phyloP scores from a whole-genome alignment of 2,113 vertebrate genomes.

The Danio rerio region DNA sequence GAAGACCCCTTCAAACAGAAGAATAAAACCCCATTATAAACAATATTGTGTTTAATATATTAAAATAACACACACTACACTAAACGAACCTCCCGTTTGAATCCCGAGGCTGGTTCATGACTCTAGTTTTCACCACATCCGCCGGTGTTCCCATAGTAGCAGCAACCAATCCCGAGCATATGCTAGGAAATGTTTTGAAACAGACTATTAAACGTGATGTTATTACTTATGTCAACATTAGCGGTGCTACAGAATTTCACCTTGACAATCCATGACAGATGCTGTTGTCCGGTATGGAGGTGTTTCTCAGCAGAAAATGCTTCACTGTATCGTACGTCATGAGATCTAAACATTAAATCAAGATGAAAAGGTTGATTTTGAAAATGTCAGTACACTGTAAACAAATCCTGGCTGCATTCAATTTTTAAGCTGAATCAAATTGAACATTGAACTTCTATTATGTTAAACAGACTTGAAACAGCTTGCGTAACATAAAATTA shows the following conservation, averaged over 20 bases:
- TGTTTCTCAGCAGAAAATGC: constrained; percentile 83
- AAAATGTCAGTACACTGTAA: no score
- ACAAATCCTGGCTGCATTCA: no score
- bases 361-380: neutral
- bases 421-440: no score
- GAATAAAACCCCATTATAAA: neutral
- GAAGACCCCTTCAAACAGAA: constrained; percentile 76
- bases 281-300: constrained; percentile 78
- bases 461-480: no score
- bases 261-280: constrained; percentile 82
- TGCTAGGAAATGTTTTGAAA: constrained; percentile 52
- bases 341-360: constrained; percentile 73
- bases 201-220: neutral
- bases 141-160: constrained; percentile 86
- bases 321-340: constrained; percentile 87
- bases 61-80: neutral
- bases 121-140: constrained; percentile 86
- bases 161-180: constrained; percentile 83
- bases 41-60: neutral
- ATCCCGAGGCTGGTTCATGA: constrained; percentile 88
- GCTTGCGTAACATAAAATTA: no score
- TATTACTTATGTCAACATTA: neutral
- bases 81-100: constrained; percentile 76
- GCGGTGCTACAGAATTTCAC: constrained; percentile 52
- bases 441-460: no score